Evolutionary conservation across 2,797 vertebrate species (phyloP).

Genomic region (Mormyrops boulengeri): DNA sequence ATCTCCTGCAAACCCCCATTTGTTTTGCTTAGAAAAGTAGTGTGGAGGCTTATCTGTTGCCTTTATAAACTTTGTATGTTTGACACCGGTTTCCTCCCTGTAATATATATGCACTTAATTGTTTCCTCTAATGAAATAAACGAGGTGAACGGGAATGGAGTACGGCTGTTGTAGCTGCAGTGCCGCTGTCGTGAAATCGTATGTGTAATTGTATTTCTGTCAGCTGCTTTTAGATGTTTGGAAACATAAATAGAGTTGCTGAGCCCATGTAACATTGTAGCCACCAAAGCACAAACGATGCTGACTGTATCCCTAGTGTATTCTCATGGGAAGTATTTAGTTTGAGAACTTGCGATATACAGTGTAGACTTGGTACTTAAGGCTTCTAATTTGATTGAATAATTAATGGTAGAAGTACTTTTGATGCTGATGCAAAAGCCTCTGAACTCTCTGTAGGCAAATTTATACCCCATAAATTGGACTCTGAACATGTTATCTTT

Average conservation of each 20-base stretch:
- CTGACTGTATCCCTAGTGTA: background rate
- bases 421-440: background rate
- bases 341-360: background rate
- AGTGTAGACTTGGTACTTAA: background rate
- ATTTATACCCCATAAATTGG: background rate
- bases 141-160: background rate
- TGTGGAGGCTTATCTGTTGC: background rate
- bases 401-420: background rate
- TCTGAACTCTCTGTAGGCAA: background rate
- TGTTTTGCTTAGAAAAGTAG: background rate
- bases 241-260: background rate
- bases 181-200: background rate
- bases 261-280: background rate
- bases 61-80: background rate
- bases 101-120: background rate
- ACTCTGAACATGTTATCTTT: background rate
- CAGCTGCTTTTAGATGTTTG: conserved; percentile 3
- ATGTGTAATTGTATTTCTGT: background rate
- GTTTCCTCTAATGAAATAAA: background rate
- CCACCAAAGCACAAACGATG: background rate
- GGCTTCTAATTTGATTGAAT: background rate
- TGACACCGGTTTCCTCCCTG: background rate
- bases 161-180: background rate
- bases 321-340: background rate
- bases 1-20: background rate